Conservation (phyloP, 1,140 invertebrate genomes). For the Caenorhabditis briggsae region DNA sequence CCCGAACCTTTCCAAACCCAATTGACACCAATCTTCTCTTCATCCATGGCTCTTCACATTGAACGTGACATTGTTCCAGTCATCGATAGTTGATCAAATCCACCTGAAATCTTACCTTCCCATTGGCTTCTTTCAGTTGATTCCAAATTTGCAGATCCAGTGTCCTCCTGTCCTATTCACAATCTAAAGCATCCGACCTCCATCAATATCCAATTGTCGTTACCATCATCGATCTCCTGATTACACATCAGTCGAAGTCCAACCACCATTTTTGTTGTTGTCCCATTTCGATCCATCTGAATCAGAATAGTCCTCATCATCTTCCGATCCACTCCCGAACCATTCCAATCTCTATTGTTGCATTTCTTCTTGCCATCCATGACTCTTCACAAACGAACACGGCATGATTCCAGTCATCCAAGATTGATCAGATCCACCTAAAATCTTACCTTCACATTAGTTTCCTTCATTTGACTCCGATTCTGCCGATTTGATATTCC, state of each 20-base stretch:
- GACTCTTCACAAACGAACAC: background rate
- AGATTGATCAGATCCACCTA: too few relatives aligned
- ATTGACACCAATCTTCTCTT: background rate
- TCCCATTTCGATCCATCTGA: background rate
- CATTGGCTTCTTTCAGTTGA: background rate
- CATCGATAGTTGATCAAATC: background rate
- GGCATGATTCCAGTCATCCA: too few relatives aligned
- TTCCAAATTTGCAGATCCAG: background rate
- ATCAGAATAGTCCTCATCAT: background rate
- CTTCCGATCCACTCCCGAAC: background rate
- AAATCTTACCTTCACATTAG: too few relatives aligned
- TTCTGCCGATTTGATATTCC: too few relatives aligned
- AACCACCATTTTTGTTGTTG: background rate
- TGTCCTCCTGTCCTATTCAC: too few relatives aligned
- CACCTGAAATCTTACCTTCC: background rate
- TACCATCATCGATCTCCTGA: too few relatives aligned
- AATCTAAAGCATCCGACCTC: too few relatives aligned
- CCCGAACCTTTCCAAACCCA: background rate
- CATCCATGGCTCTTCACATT: too few relatives aligned
- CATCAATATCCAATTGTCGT: background rate
- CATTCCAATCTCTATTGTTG: background rate
- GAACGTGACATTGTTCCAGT: too few relatives aligned
- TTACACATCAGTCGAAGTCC: background rate
- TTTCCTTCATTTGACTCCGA: too few relatives aligned
- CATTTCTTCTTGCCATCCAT: too few relatives aligned